Conservation (phyloP, 23 tunicate species). For the Trididemnum nubilum region DNA sequence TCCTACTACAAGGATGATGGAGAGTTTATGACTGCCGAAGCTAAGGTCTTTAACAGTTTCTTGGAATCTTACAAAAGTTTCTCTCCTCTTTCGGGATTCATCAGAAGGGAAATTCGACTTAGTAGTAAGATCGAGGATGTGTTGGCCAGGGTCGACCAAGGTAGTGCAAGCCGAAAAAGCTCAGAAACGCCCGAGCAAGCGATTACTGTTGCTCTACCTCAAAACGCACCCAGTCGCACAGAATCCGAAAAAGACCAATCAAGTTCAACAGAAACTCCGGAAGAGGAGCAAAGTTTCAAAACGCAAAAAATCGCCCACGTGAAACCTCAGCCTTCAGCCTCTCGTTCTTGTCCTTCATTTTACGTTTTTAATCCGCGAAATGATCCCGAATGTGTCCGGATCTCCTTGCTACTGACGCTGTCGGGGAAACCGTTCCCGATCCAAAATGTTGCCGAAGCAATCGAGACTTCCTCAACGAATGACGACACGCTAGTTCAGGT, state of each 20-base stretch:
- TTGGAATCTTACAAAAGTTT: not conserved
- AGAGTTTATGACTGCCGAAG: not conserved
- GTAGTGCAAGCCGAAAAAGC: not conserved
- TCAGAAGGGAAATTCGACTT: not conserved
- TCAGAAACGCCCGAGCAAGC: not conserved
- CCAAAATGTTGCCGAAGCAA: conserved; percentile 12
- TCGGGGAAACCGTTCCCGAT: conserved; percentile 35
- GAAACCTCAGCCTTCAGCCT: conserved; percentile 14
- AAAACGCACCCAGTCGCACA: not conserved
- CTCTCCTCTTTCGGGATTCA: not conserved
- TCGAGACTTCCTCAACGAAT: not conserved
- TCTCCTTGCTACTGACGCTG: conserved; percentile 26
- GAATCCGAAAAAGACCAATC: not conserved
- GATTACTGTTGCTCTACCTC: not conserved
- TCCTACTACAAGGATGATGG: not conserved
- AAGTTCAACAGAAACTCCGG: not conserved
- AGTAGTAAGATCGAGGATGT: not conserved
- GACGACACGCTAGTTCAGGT: conserved; percentile 29
- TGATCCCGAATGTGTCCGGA: conserved; percentile 52
- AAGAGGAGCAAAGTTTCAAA: not conserved
- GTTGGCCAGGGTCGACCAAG: not conserved
- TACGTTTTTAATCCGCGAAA: conserved; percentile 67
- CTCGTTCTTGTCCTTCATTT: conserved; percentile 32
- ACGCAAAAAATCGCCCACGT: conserved; percentile 45
- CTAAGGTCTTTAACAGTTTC: not conserved